Base-by-base conservation (phyloP, 2,888 invertebrate species). In the Neoscelio sp. region DNA sequence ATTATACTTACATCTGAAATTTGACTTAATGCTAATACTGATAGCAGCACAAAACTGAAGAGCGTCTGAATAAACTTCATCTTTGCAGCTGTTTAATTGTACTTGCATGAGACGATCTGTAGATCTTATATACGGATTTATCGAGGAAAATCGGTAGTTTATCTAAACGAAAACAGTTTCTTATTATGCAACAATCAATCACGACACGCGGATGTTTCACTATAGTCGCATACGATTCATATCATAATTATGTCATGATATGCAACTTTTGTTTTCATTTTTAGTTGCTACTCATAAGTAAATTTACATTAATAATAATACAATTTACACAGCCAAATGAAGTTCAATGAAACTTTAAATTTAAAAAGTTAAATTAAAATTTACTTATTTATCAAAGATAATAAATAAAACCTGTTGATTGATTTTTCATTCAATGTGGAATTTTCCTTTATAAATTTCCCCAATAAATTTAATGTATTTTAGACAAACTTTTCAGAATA, bases 81-180 rank as follows among this genome's bases (percentile, higher is more conserved):
- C 54, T 73, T 64, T 20, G 50, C 15, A 20, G 15, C 28, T 54
- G 13, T 67, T 62, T 44, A 50, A 58, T 64, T 52, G 40, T 20
- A 30, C 52, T 52, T n/a, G n/a, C 52, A 38, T 33, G 12, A 46
- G 12, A 8, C 40, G 20, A 23, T 44, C 42, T 42, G 40, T 38
- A 44, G 56, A 18, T 56, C 68, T 78, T 77, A 44, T 42, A 35
- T 78, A 67, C 54, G 33, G 54, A 67, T 64, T 18, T 67, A 33
- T 67, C 15, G 40, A 67, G 67, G 67, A 67, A 67, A 67, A 67
- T 54, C 54, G 54, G 54, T 44, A 67, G 50, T 67, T 42, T 67
- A 67, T 67, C 54, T 52, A 28, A 20, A 54, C 17, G 17, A 50
- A 67, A 67, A 54, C 44, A 67, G 42, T 52, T 33, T 54, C 50